These are phyloP conservation scores for Onthophagus taurus DNA, from an alignment of 1,140 invertebrate genomes.

Conservation along the genomic window DNA sequence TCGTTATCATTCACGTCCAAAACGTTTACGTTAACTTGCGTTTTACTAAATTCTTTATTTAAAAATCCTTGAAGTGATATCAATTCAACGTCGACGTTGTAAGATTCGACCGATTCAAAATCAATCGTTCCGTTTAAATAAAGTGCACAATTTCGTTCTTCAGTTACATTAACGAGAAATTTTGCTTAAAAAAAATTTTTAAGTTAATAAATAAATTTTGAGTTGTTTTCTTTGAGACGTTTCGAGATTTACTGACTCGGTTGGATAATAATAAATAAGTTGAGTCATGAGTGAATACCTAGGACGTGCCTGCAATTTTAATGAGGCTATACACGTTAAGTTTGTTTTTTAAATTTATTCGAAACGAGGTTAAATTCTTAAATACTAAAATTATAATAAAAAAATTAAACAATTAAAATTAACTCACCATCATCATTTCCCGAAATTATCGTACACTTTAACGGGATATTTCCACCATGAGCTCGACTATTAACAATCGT, in stretches of 20 bases:
- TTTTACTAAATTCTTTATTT: constrained; percentile 60
- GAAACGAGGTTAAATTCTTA: too few species aligned
- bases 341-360: too few species aligned
- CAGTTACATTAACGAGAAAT: constrained; percentile 63
- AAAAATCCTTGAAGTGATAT: constrained; percentile 66
- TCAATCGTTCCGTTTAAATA: constrained; percentile 60
- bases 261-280: too few species aligned
- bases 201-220: too few species aligned
- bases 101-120: constrained; percentile 62
- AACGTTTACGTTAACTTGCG: constrained; percentile 71
- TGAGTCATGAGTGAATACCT: too few species aligned
- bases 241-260: too few species aligned
- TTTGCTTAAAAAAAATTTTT: constrained; percentile 47
- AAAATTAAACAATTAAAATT: not conserved
- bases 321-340: too few species aligned
- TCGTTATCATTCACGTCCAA: constrained; percentile 81
- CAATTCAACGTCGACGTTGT: constrained; percentile 65
- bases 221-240: too few species aligned
- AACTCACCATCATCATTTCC: constrained; percentile 54
- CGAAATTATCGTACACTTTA: constrained; percentile 62
- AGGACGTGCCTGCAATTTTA: too few species aligned
- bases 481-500: constrained; percentile 63
- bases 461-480: constrained; percentile 53
- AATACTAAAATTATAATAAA: too few species aligned
- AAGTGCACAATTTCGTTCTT: constrained; percentile 70